Percentiles rank a stretch among this genome's conserved stretches.
phyloP scores from a whole-genome alignment of 2,888 invertebrate species.

The Baronia brevicornis region DNA sequence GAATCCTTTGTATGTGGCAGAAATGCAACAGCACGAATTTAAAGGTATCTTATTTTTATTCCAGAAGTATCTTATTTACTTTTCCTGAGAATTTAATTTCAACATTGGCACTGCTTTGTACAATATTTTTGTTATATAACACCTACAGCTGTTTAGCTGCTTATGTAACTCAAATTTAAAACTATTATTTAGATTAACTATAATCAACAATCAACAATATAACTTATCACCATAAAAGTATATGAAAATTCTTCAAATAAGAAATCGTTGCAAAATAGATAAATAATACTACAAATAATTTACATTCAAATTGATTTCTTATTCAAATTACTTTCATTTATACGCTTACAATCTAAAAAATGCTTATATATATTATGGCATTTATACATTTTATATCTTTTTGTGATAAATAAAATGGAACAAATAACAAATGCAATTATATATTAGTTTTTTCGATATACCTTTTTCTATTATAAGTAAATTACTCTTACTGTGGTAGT shows the following conservation, averaged over 20 bases:
- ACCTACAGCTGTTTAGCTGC: too few relatives aligned
- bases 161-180: too few relatives aligned
- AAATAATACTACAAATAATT: constrained; percentile 27
- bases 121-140: too few relatives aligned
- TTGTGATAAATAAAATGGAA: constrained; percentile 25
- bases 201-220: too few relatives aligned
- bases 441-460: constrained; percentile 2
- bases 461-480: constrained; percentile 32
- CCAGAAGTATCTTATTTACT: too few relatives aligned
- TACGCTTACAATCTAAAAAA: constrained; percentile 42
- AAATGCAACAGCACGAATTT: too few relatives aligned
- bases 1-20: too few relatives aligned
- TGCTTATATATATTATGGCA: constrained; percentile 72
- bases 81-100: too few relatives aligned
- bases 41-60: too few relatives aligned
- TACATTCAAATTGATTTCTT: constrained; percentile 50
- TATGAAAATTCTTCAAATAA: constrained; percentile 68
- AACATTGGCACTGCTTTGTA: too few relatives aligned
- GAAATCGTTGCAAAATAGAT: constrained; percentile 43
- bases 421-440: constrained; percentile 7
- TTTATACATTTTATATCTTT: constrained; percentile 35
- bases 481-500: constrained; percentile 60
- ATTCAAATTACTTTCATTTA: constrained; percentile 65
- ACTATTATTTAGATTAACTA: too few relatives aligned
- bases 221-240: too few relatives aligned